Percentiles rank a stretch among this genome's conserved stretches.
Evolutionary conservation across 2,888 invertebrate species (phyloP).

Genomic region (Germaria angustata): DNA sequence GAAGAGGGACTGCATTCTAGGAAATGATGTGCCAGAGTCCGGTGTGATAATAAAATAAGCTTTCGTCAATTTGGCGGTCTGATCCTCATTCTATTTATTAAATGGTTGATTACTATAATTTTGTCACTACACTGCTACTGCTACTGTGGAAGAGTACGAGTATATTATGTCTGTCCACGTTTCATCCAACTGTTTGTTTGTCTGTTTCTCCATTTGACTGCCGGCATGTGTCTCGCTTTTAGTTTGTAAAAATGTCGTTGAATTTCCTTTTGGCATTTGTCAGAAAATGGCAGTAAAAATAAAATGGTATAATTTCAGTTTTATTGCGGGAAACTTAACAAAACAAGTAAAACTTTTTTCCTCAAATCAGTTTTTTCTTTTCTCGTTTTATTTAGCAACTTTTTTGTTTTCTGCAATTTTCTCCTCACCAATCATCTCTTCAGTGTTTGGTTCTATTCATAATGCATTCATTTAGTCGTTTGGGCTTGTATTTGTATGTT

Average conservation of each 20-base stretch:
- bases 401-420: slow-evolving; percentile 35
- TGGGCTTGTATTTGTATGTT: slow-evolving; percentile 5
- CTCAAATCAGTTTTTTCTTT: slow-evolving; percentile 2
- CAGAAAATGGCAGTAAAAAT: slow-evolving; percentile 63
- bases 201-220: not conserved
- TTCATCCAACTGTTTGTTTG: not conserved
- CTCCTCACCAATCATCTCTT: not conserved
- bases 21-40: slow-evolving; percentile 7
- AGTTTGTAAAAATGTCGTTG: slow-evolving; percentile 54
- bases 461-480: slow-evolving; percentile 46
- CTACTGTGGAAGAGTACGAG: not conserved
- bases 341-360: slow-evolving; percentile 49
- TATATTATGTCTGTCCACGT: not conserved
- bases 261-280: slow-evolving; percentile 65
- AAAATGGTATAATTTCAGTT: slow-evolving; percentile 63
- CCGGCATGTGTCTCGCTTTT: not conserved
- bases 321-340: slow-evolving; percentile 66
- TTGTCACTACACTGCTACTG: slow-evolving; percentile 31
- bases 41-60: slow-evolving; percentile 41
- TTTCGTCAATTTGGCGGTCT: slow-evolving; percentile 35
- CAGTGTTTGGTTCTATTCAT: slow-evolving; percentile 44
- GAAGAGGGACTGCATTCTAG: not conserved
- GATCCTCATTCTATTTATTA: slow-evolving; percentile 33
- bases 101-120: slow-evolving; percentile 45
- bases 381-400: slow-evolving; percentile 21